Percentiles rank a stretch among this genome's conserved stretches.
phyloP scores from a whole-genome alignment of 1,140 invertebrate species.

The Conus betulinus region DNA sequence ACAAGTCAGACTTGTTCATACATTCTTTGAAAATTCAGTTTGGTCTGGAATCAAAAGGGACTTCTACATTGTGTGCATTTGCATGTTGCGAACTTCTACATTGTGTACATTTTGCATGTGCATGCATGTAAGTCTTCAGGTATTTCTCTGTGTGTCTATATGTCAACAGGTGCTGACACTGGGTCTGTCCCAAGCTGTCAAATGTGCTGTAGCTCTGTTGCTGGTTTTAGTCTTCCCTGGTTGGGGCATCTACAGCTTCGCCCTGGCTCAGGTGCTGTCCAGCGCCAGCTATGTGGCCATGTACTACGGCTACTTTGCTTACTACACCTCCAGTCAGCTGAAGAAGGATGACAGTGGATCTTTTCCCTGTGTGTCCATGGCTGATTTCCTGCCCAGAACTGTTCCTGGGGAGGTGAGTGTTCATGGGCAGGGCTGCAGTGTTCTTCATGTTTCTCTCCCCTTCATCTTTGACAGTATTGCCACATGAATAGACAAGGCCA shows the following conservation, averaged over 20 bases:
- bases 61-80: too few relatives aligned
- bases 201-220: conserved; percentile 59
- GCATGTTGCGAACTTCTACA: too few relatives aligned
- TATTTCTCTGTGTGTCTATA: too few relatives aligned
- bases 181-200: conserved; percentile 63
- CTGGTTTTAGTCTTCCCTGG: conserved; percentile 63
- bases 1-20: too few relatives aligned
- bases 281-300: conserved; percentile 45
- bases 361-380: background rate
- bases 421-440: too few relatives aligned
- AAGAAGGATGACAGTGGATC: conserved; percentile 51
- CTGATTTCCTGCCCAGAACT: background rate
- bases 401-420: background rate
- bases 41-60: too few relatives aligned
- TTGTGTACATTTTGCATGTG: too few relatives aligned
- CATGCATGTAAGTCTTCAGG: too few relatives aligned
- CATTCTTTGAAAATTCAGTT: too few relatives aligned
- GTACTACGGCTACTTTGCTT: conserved; percentile 66
- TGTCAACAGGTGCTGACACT: conserved; percentile 65
- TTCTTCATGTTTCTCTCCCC: too few relatives aligned
- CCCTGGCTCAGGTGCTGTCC: conserved; percentile 62
- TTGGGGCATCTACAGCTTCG: conserved; percentile 68
- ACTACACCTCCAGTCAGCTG: conserved; percentile 42
- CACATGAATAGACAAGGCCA: too few relatives aligned
- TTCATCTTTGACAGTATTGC: background rate